Base-by-base conservation (phyloP, 1,140 invertebrate species). In the Pygmarrhopalites habei region DNA sequence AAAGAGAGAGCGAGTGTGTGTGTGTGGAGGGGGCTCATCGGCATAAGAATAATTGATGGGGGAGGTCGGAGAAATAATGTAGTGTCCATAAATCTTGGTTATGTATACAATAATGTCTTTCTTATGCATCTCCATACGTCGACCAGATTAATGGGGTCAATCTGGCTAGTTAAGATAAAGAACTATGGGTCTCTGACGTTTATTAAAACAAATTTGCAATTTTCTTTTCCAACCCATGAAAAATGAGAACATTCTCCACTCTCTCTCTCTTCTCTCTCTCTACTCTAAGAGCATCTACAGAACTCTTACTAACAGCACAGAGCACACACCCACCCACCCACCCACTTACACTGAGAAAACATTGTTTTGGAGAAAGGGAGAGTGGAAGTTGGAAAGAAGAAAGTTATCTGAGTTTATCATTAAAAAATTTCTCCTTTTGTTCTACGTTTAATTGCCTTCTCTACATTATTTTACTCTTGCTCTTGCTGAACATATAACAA, bases 101-200 rank as follows among this genome's bases (percentile, higher is more conserved):
- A 52, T 12, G 49, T 15, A 52, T n/a, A 26, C 7, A 52, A 52
- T 52, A 52, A 52, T 52, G 49, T 52, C 28, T 29, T 52, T 52
- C 49, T 52, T 52, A 52, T 52, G 25, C 49, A 52, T 52, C 23
- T n/a, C 23, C 28, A 28, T 52, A 10, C n/a, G 21, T 52, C 25
- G 49, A 12, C 28, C 23, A 52, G 49, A 52, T 52, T 52, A 52
- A 52, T 52, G 49, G 49, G 49, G 49, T 52, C 49, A 52, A 52
- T 26, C 49, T 52, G 49, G 49, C 49, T 52, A 52, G 23, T 52
- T 52, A 52, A 52, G 49, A 52, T 52, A 52, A 52, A 26, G 5
- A 52, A 52, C 49, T 4, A 35, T 26, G 23, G 23, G 49, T 26
- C 4, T 28, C 12, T 10, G 49, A 52, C 49, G 7, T 52, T 52